Conservation (phyloP, 1,140 invertebrate species). For the Drosophila dunni region DNA sequence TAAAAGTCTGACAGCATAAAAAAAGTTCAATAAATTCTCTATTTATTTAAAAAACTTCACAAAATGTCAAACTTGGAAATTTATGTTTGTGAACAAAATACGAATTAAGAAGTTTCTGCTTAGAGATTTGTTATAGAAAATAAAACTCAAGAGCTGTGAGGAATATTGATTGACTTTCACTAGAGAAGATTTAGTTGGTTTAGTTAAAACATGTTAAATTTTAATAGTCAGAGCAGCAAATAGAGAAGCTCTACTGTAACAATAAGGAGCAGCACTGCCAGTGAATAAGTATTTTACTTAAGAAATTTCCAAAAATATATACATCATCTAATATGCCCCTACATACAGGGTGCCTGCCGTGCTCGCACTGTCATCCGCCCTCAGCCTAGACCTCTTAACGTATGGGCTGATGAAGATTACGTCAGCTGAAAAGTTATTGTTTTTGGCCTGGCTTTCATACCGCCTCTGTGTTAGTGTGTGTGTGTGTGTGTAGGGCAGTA, state of each 20-base stretch:
- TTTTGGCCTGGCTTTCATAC: constrained; percentile 63
- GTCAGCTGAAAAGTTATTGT: constrained; percentile 82
- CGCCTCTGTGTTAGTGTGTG: constrained; percentile 14
- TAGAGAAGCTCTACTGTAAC: not conserved
- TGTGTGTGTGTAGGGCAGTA: constrained; percentile 16
- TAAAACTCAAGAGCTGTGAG: too few species aligned
- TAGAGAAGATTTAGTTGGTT: not conserved
- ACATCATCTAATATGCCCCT: not conserved
- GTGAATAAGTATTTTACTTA: not conserved
- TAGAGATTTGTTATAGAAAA: too few species aligned
- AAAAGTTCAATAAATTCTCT: too few species aligned
- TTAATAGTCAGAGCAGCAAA: not conserved
- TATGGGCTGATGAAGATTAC: constrained; percentile 77
- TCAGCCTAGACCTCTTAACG: constrained; percentile 2
- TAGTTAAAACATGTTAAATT: not conserved
- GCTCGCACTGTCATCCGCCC: not conserved
- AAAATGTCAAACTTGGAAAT: too few species aligned
- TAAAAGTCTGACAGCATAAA: too few species aligned
- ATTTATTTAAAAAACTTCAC: too few species aligned
- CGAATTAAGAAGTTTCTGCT: too few species aligned
- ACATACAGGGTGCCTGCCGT: not conserved
- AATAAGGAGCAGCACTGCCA: too few species aligned
- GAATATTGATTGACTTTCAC: too few species aligned
- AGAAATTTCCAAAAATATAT: not conserved
- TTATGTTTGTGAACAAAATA: too few species aligned